phyloP scores from a whole-genome alignment of 2,888 invertebrate genomes.

The Drosophila mimetica region DNA sequence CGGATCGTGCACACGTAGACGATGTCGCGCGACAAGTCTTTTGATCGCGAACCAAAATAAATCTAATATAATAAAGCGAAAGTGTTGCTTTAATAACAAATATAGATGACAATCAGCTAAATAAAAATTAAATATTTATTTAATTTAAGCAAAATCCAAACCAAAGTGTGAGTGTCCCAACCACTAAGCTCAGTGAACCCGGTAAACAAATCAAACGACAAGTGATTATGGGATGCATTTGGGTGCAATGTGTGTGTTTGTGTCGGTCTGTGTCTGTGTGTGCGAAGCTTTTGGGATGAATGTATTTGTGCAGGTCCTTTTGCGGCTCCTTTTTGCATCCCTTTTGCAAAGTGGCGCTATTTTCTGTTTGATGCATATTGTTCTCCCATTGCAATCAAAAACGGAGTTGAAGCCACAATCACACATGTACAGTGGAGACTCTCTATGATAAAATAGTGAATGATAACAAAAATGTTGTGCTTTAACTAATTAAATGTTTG shows the following conservation, averaged over 20 bases:
- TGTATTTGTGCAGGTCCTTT: conserved; percentile 11
- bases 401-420: conserved; percentile 33
- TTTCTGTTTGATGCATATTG: conserved; percentile 40
- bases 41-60: conserved; percentile 6
- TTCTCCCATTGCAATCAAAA: conserved; percentile 47
- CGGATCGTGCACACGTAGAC: conserved; percentile 7
- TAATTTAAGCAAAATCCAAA: not conserved
- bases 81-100: not conserved
- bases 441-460: too few relatives aligned
- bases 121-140: not conserved
- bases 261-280: conserved; percentile 7
- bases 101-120: conserved; percentile 2
- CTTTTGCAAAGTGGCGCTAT: conserved; percentile 41
- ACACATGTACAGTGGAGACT: conserved; percentile 9
- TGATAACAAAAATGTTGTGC: too few relatives aligned
- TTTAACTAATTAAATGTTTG: too few relatives aligned
- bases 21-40: not conserved
- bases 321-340: conserved; percentile 34
- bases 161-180: not conserved
- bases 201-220: conserved; percentile 27
- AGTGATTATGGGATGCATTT: conserved; percentile 17
- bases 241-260: conserved; percentile 5
- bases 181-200: conserved; percentile 18
- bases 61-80: not conserved
- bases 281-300: conserved; percentile 8